Conservation (phyloP, 2,888 invertebrate genomes). For the Trilocha varians region DNA sequence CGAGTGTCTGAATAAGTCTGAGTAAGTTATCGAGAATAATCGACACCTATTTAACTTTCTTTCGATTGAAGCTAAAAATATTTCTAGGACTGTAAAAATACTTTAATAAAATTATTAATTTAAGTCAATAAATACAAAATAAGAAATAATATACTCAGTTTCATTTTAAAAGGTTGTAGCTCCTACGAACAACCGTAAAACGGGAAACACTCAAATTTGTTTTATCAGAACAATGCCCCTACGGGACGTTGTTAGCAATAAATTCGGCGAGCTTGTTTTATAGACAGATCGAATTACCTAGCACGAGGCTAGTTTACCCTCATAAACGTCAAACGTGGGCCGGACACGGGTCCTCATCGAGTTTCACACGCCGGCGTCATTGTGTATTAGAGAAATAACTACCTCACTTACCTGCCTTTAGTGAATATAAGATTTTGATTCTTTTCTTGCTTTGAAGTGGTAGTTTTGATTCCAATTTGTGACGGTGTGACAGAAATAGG, state of each 20-base stretch:
- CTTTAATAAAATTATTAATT: too few species aligned
- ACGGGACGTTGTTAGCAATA: constrained; percentile 20
- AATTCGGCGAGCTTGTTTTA: constrained; percentile 41
- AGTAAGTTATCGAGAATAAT: too few species aligned
- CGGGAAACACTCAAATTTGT: constrained; percentile 12
- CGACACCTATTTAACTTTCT: too few species aligned
- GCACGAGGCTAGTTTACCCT: constrained; percentile 48
- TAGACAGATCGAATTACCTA: constrained; percentile 52
- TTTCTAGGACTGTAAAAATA: too few species aligned
- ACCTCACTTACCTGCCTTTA: neutral
- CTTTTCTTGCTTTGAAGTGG: too few species aligned
- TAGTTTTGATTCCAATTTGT: too few species aligned
- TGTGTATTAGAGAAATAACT: constrained; percentile 28
- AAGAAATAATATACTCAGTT: neutral
- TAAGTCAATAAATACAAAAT: too few species aligned
- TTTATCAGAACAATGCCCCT: neutral
- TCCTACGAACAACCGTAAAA: neutral
- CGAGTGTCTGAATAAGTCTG: too few species aligned
- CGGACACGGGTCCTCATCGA: constrained; percentile 51
- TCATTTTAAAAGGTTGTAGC: neutral
- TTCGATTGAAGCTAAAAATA: too few species aligned
- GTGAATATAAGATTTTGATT: too few species aligned
- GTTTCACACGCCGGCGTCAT: constrained; percentile 40
- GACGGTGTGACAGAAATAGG: too few species aligned
- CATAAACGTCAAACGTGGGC: constrained; percentile 58